Evolutionary conservation across 1,140 invertebrate genomes (phyloP).

Genomic region (Meteorus sp.): DNA sequence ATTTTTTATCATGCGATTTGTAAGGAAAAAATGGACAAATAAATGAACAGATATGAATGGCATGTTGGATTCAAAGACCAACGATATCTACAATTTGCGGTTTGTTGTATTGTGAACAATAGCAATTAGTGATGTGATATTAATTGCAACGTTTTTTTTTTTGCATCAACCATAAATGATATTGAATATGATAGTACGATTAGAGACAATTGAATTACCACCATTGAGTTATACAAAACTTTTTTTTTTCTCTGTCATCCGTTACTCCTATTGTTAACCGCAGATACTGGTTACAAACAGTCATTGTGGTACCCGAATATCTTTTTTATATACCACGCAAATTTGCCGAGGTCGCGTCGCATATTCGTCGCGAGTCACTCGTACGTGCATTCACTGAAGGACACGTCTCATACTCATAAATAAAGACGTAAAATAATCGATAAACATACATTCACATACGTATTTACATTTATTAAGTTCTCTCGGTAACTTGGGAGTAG

Average conservation of each 20-base stretch:
- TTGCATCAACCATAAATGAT: constrained; percentile 22
- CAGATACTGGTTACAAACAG: not conserved
- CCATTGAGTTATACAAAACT: constrained; percentile 8
- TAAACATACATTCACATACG: too few species aligned
- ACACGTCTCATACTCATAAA: not conserved
- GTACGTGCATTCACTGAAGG: not conserved
- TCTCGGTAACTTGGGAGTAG: too few species aligned
- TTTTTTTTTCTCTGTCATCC: not conserved
- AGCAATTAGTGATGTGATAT: constrained; percentile 25
- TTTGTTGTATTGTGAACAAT: constrained; percentile 15
- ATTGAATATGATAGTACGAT: constrained; percentile 25
- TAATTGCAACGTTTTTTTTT: constrained; percentile 25
- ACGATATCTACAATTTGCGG: constrained; percentile 15
- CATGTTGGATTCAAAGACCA: not conserved
- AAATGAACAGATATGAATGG: not conserved
- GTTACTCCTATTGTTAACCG: not conserved
- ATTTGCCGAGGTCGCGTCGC: not conserved
- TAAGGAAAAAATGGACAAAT: not conserved
- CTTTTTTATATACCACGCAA: not conserved
- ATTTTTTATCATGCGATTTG: too few species aligned
- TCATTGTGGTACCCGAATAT: constrained; percentile 3
- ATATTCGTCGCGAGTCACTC: constrained; percentile 7
- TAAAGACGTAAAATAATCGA: too few species aligned
- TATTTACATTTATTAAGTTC: too few species aligned
- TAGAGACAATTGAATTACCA: not conserved